Percentiles rank a stretch among this genome's conserved stretches.
phyloP scores from a whole-genome alignment of 2,113 vertebrate species.

The Misgurnus anguillicaudatus region DNA sequence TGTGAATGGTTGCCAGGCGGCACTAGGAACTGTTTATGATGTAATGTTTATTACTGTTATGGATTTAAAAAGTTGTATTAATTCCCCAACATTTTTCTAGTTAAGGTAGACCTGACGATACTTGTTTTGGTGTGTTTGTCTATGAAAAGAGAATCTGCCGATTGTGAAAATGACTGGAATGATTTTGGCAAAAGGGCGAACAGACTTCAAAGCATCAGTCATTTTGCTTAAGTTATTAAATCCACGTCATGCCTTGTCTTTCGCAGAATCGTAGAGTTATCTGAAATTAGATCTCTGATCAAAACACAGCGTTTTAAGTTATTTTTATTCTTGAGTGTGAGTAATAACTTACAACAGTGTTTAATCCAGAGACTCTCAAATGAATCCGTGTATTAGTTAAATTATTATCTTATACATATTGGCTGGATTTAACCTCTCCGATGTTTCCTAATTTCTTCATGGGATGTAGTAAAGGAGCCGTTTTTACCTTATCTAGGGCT shows the following conservation, averaged over 20 bases:
- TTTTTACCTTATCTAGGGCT: too few species aligned
- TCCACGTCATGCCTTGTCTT: constrained; percentile 10
- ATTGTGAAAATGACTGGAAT: constrained; percentile 28
- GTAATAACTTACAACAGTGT: neutral
- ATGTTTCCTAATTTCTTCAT: neutral
- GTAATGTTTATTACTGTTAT: neutral
- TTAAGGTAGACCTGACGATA: neutral
- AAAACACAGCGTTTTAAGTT: neutral
- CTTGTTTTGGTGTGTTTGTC: constrained; percentile 13
- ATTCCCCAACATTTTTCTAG: neutral
- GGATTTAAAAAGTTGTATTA: neutral
- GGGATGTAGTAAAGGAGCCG: too few species aligned
- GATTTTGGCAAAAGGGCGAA: constrained; percentile 22
- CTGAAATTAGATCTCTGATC: constrained; percentile 24
- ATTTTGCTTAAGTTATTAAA: constrained; percentile 19
- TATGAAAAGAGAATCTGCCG: constrained; percentile 5
- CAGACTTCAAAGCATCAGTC: constrained; percentile 26
- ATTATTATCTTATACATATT: neutral
- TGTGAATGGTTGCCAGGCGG: neutral
- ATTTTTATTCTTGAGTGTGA: neutral
- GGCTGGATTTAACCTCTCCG: neutral
- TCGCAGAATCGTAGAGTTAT: neutral
- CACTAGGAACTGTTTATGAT: neutral
- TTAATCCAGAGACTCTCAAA: constrained; percentile 3
- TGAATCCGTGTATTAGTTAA: neutral